Evolutionary conservation across 2,113 vertebrate genomes (phyloP).

Genomic region (Nothoprocta perdicaria): DNA sequence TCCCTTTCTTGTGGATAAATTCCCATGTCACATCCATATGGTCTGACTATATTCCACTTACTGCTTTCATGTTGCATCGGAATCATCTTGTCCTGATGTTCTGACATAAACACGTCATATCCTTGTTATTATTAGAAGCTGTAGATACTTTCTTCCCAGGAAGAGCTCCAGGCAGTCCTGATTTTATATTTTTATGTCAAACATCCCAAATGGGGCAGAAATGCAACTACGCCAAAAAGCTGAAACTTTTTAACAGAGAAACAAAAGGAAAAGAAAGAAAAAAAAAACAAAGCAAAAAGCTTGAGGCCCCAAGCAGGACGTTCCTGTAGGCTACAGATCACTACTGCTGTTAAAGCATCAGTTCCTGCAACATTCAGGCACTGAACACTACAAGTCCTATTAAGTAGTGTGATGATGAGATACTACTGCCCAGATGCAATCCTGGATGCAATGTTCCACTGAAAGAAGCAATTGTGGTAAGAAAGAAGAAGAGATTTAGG

Average conservation of each 20-base stretch:
- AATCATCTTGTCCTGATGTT: background rate
- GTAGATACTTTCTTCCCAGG: background rate
- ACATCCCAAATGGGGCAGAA: background rate
- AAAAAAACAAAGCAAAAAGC: background rate
- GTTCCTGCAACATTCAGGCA: background rate
- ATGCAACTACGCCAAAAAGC: background rate
- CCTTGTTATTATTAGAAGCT: background rate
- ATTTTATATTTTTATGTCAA: background rate
- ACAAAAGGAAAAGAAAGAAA: background rate
- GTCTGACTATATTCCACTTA: background rate
- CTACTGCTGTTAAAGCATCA: background rate
- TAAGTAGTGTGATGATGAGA: background rate
- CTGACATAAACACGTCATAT: background rate
- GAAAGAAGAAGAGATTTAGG: background rate
- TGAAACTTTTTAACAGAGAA: background rate
- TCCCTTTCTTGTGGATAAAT: background rate
- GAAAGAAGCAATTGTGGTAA: background rate
- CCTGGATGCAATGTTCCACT: background rate
- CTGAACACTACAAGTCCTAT: background rate
- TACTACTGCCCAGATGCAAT: background rate
- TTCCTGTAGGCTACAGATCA: background rate
- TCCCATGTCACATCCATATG: background rate
- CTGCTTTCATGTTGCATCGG: background rate
- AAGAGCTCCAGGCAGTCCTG: background rate
- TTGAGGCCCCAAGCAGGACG: background rate